phyloP scores from a whole-genome alignment of 1,140 invertebrate genomes.

The Battus philenor region DNA sequence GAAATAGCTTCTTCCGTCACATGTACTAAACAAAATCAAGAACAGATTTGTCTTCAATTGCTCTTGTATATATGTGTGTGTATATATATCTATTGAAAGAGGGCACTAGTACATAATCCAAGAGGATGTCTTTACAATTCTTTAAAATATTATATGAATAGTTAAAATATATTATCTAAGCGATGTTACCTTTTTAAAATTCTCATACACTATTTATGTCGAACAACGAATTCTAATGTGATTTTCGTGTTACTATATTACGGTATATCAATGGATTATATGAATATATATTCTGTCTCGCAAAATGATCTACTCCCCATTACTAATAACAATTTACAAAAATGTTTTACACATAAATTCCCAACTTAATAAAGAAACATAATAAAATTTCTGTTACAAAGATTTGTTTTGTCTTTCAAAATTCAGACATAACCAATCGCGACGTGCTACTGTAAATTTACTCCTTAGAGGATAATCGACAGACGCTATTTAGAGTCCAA shows the following conservation, averaged over 20 bases:
- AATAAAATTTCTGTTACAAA: neutral
- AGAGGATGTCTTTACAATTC: too few species aligned
- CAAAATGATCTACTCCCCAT: too few species aligned
- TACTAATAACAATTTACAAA: too few species aligned
- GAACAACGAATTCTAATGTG: neutral
- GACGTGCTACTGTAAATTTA: neutral
- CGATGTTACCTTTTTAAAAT: neutral
- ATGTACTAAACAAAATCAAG: constrained; percentile 1
- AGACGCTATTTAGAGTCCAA: constrained; percentile 1
- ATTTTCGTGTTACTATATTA: too few species aligned
- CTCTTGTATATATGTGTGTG: neutral
- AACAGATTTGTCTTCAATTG: neutral
- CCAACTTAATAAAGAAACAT: too few species aligned
- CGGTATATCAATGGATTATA: too few species aligned
- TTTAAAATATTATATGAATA: neutral
- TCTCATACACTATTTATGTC: neutral
- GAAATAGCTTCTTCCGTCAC: constrained; percentile 15
- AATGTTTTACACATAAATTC: too few species aligned
- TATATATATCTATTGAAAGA: too few species aligned
- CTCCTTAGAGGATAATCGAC: neutral
- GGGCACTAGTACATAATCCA: too few species aligned
- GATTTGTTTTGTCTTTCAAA: neutral
- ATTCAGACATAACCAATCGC: neutral
- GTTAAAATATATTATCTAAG: neutral
- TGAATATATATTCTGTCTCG: too few species aligned